A percentile compares a stretch with the other conserved stretches of the same genome.
phyloP scores from a whole-genome alignment of 53 echinoderm and acorn worm genomes.

The Patiria pectinifera region DNA sequence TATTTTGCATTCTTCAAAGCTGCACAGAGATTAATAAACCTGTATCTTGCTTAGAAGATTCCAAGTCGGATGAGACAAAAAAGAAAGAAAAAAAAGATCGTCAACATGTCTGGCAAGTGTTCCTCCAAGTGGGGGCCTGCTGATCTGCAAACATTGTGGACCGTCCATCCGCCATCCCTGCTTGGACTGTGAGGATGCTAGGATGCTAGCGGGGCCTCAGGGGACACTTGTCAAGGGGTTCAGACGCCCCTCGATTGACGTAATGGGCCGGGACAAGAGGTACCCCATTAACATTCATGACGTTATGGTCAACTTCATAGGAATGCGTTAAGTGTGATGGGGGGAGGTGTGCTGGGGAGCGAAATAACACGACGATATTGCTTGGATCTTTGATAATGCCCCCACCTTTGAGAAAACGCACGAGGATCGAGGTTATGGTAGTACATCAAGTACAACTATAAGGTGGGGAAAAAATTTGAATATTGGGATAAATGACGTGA shows the following conservation, averaged over 20 bases:
- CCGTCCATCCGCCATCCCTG: neutral
- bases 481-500: no score
- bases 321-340: neutral
- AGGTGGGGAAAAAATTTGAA: no score
- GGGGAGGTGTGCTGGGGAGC: neutral
- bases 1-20: neutral
- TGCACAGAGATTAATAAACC: neutral
- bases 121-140: neutral
- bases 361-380: neutral
- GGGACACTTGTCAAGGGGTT: constrained; percentile 29
- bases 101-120: neutral
- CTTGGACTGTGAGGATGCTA: neutral
- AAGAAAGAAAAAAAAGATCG: neutral
- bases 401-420: neutral
- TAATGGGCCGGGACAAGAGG: constrained; percentile 31
- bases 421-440: neutral
- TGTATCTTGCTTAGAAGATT: neutral
- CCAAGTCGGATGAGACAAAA: neutral
- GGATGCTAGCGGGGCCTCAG: neutral
- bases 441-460: no score
- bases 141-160: neutral
- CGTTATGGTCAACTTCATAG: constrained; percentile 20
- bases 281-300: constrained; percentile 47
- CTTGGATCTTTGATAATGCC: neutral
- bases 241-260: constrained; percentile 45